These are phyloP conservation scores for Hydrolagus affinis DNA, from an alignment of 2,113 vertebrate genomes.

Conservation along the genomic window DNA sequence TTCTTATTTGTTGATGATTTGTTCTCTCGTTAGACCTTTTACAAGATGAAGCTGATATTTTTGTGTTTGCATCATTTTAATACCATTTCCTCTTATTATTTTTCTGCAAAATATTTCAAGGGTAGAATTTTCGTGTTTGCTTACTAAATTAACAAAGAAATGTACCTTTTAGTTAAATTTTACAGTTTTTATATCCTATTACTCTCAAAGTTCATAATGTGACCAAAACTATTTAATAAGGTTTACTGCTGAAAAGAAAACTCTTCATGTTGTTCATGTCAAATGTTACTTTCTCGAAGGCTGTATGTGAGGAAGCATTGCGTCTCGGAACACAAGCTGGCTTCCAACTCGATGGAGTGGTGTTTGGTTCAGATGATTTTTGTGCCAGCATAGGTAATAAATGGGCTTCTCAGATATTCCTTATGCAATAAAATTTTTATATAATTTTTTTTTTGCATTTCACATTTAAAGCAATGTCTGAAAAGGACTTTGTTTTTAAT, in stretches of 20 bases:
- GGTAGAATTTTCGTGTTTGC: neutral
- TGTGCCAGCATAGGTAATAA: slow-evolving; percentile 91
- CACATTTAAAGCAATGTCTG: neutral
- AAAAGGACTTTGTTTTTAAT: neutral
- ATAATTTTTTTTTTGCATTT: neutral
- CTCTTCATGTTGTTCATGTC: neutral
- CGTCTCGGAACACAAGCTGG: slow-evolving; percentile 59
- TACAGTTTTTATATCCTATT: neutral
- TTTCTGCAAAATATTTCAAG: neutral
- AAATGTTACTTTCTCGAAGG: slow-evolving; percentile 54
- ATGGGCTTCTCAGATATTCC: neutral
- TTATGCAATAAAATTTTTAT: neutral
- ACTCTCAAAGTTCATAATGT: neutral
- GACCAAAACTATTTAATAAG: neutral
- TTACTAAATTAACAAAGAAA: neutral
- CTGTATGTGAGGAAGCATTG: slow-evolving; percentile 75
- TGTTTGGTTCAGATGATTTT: slow-evolving; percentile 97
- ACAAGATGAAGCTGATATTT: neutral
- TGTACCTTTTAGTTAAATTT: neutral
- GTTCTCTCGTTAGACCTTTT: neutral
- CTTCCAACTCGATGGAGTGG: slow-evolving; percentile 80
- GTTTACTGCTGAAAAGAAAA: neutral
- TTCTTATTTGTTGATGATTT: neutral
- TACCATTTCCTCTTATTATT: neutral
- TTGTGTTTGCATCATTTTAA: neutral